Evolutionary conservation across 2,888 invertebrate genomes (phyloP).

Genomic region (Anthrax anthrax): DNA sequence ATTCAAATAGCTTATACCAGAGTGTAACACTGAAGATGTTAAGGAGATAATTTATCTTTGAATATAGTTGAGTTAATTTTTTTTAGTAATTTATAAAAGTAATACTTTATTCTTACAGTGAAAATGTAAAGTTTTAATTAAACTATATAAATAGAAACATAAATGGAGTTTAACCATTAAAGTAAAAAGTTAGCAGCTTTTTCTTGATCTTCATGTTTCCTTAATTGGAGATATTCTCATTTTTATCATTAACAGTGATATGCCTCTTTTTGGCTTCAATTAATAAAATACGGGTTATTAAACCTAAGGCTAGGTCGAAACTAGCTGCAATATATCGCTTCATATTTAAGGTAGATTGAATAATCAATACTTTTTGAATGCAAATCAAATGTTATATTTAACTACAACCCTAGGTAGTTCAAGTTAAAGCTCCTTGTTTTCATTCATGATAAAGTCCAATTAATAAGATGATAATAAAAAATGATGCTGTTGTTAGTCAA

Average conservation of each 20-base stretch:
- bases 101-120: slow-evolving; percentile 40
- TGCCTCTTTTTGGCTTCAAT: slow-evolving; percentile 38
- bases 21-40: slow-evolving; percentile 37
- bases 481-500: slow-evolving; percentile 22
- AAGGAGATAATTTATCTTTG: slow-evolving; percentile 25
- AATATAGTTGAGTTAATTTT: slow-evolving; percentile 19
- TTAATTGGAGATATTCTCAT: slow-evolving; percentile 43
- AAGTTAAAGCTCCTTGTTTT: slow-evolving; percentile 46
- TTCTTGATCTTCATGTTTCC: slow-evolving; percentile 39
- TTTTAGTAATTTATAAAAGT: slow-evolving; percentile 20
- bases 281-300: slow-evolving; percentile 39
- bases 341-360: slow-evolving; percentile 33
- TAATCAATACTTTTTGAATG: slow-evolving; percentile 35
- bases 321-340: slow-evolving; percentile 37
- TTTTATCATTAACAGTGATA: slow-evolving; percentile 50
- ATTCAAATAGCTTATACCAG: slow-evolving; percentile 35
- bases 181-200: slow-evolving; percentile 51
- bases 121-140: slow-evolving; percentile 45
- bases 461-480: slow-evolving; percentile 40
- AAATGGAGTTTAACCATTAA: slow-evolving; percentile 37
- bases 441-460: slow-evolving; percentile 40
- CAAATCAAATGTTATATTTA: slow-evolving; percentile 37
- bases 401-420: slow-evolving; percentile 35
- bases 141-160: slow-evolving; percentile 48
- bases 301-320: slow-evolving; percentile 38